Conservation (phyloP, 2,797 vertebrate genomes). For the Squalus acanthias region DNA sequence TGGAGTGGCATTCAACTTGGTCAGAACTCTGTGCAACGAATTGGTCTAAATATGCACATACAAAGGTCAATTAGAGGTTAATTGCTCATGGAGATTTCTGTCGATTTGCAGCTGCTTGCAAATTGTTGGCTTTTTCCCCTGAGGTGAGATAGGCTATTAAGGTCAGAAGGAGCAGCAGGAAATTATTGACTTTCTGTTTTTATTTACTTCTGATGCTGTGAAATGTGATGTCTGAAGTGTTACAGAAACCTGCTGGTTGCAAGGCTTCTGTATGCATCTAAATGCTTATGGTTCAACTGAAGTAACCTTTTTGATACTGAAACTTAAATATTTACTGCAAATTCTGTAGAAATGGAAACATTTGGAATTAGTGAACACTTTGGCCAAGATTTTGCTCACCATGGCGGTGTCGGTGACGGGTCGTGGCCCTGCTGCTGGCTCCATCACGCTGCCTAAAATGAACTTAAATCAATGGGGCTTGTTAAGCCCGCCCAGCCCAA, state of each 20-base stretch:
- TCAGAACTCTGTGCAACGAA: background rate
- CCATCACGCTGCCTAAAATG: too few relatives aligned
- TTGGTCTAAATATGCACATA: background rate
- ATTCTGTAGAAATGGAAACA: background rate
- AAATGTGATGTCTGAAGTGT: background rate
- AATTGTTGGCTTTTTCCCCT: background rate
- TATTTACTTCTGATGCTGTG: slow-evolving; percentile 1
- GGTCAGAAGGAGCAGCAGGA: background rate
- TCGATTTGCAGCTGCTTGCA: background rate
- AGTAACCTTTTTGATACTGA: background rate
- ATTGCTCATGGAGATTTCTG: background rate
- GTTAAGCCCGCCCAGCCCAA: too few relatives aligned
- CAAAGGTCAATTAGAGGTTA: background rate
- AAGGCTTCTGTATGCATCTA: background rate
- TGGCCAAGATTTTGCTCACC: too few relatives aligned
- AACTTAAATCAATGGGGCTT: too few relatives aligned
- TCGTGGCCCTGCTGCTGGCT: too few relatives aligned
- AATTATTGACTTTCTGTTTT: slow-evolving; percentile 5
- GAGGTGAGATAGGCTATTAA: background rate
- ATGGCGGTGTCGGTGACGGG: too few relatives aligned
- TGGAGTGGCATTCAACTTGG: background rate
- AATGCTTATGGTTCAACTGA: background rate
- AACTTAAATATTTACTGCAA: background rate
- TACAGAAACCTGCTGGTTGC: background rate
- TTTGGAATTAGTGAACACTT: background rate